These are phyloP conservation scores for Calliphora vomitoria DNA, from an alignment of 2,888 invertebrate genomes.

Conservation along the genomic window DNA sequence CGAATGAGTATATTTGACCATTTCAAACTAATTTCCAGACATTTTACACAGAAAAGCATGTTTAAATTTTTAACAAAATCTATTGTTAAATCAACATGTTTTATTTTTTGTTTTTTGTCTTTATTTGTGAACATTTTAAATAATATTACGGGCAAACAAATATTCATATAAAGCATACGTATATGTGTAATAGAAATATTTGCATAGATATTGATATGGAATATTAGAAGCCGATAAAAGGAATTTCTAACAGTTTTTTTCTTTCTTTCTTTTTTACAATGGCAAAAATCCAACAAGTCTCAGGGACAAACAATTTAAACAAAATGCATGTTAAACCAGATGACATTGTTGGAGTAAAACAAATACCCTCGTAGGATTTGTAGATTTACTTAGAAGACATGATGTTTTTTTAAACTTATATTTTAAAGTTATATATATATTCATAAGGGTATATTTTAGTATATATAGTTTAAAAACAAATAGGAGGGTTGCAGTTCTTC, in stretches of 20 bases:
- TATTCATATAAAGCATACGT: not conserved
- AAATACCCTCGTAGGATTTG: not conserved
- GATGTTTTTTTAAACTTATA: not conserved
- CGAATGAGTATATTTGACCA: not conserved
- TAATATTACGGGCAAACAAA: not conserved
- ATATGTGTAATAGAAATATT: not conserved
- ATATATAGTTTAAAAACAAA: no score
- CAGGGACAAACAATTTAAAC: not conserved
- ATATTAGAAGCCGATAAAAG: not conserved
- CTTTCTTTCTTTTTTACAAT: not conserved
- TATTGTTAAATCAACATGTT: constrained; percentile 43
- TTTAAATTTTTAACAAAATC: constrained; percentile 15
- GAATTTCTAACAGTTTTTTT: not conserved
- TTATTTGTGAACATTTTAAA: not conserved
- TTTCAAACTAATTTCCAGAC: constrained; percentile 32
- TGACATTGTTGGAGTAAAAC: constrained; percentile 1
- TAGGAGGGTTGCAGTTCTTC: no score
- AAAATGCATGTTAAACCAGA: constrained; percentile 4
- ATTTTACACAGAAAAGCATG: constrained; percentile 42
- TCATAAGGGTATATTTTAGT: not conserved
- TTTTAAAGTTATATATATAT: not conserved
- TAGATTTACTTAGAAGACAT: not conserved
- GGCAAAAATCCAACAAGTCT: constrained; percentile 13
- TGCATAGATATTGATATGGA: not conserved
- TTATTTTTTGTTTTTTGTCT: not conserved